These are phyloP conservation scores for Pseudochirops cupreus DNA, from an alignment of 2,797 vertebrate species.

Conservation along the genomic window DNA sequence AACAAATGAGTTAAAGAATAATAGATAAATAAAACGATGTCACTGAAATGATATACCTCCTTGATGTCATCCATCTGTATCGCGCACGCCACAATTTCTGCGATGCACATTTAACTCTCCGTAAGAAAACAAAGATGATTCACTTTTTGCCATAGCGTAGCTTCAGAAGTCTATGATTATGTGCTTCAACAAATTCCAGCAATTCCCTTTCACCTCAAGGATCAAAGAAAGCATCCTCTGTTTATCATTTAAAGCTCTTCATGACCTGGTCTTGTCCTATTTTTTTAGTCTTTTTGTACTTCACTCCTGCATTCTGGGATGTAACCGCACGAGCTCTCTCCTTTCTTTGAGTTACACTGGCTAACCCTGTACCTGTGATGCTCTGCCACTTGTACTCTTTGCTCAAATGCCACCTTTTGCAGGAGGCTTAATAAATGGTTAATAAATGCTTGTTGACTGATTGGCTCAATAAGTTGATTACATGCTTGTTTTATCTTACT, in stretches of 20 bases:
- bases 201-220: background rate
- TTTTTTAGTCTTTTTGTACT: background rate
- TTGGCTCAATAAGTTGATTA: background rate
- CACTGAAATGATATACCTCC: background rate
- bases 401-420: background rate
- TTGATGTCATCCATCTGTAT: background rate
- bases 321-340: fast-evolving
- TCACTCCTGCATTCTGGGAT: background rate
- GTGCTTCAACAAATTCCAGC: background rate
- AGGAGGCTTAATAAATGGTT: background rate
- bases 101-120: background rate
- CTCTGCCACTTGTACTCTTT: background rate
- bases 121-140: background rate
- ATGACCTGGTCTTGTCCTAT: background rate
- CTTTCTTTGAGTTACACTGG: background rate
- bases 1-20: background rate
- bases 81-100: background rate
- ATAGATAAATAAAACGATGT: background rate
- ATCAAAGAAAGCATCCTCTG: background rate
- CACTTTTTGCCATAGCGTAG: background rate
- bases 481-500: background rate
- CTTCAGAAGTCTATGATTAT: background rate
- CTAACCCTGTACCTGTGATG: background rate
- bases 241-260: background rate
- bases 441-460: background rate